Evolutionary conservation across 2,797 vertebrate species (phyloP).

Genomic region (Eulemur rubriventer): DNA sequence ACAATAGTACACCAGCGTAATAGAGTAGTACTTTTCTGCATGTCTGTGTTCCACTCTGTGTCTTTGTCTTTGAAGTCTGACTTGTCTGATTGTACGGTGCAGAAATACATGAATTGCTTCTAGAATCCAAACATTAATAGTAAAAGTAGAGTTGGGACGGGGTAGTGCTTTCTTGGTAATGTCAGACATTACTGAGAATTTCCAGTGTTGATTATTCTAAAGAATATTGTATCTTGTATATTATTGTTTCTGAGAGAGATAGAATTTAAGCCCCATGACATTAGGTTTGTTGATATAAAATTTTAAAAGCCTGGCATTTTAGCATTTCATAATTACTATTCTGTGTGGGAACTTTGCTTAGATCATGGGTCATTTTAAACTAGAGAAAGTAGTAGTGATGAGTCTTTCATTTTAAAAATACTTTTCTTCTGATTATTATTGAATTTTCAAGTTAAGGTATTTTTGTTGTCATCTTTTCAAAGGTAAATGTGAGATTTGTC

Average conservation of each 20-base stretch:
- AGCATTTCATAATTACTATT: not conserved
- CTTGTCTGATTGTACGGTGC: not conserved
- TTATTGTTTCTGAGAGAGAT: not conserved
- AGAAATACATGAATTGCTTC: not conserved
- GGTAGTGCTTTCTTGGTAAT: not conserved
- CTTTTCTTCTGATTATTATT: not conserved
- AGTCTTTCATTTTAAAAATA: not conserved
- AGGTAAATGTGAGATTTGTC: not conserved
- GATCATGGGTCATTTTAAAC: not conserved
- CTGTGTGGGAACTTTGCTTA: not conserved
- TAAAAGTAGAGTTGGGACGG: not conserved
- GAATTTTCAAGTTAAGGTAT: slow-evolving; percentile 34
- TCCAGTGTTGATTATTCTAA: not conserved
- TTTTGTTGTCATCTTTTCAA: not conserved
- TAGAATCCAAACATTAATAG: not conserved
- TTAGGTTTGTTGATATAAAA: slow-evolving; percentile 9
- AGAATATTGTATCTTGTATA: not conserved
- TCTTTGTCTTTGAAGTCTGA: not conserved
- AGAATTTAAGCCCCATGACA: not conserved
- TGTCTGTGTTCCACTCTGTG: not conserved
- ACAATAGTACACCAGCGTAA: not conserved
- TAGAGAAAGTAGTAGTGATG: not conserved
- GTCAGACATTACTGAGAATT: not conserved
- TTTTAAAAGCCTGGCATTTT: not conserved
- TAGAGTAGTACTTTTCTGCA: not conserved